These are phyloP conservation scores for Anas georgica DNA, from an alignment of 2,797 vertebrate species.

Conservation along the genomic window DNA sequence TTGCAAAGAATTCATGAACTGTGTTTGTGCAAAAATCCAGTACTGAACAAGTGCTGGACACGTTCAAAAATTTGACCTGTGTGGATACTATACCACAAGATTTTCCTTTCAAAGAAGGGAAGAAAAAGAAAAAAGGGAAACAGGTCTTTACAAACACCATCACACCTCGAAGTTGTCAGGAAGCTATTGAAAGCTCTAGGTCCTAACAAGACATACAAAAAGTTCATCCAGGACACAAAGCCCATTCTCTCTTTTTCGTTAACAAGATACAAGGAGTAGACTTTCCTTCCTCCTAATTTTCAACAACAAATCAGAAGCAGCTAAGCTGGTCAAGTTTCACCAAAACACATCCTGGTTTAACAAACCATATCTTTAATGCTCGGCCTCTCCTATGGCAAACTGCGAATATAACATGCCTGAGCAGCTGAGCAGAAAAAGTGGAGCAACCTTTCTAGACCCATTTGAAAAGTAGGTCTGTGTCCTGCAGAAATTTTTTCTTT, in stretches of 20 bases:
- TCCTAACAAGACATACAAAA: background rate
- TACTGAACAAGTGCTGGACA: background rate
- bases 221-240: background rate
- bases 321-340: background rate
- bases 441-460: background rate
- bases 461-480: fast-evolving
- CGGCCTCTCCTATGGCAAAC: background rate
- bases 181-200: background rate
- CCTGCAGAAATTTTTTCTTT: background rate
- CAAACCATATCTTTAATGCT: background rate
- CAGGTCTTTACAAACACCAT: background rate
- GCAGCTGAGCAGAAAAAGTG: background rate
- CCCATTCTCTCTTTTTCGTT: background rate
- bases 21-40: background rate
- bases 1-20: background rate
- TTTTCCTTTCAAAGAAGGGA: background rate
- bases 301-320: background rate
- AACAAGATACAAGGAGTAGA: background rate
- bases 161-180: background rate
- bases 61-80: background rate
- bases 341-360: background rate
- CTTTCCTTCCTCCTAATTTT: background rate
- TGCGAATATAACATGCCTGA: fast-evolving
- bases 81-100: background rate
- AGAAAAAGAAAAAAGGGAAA: background rate